Base-by-base conservation (phyloP, 2,888 invertebrate genomes). In the Chrysotoxum bicinctum region DNA sequence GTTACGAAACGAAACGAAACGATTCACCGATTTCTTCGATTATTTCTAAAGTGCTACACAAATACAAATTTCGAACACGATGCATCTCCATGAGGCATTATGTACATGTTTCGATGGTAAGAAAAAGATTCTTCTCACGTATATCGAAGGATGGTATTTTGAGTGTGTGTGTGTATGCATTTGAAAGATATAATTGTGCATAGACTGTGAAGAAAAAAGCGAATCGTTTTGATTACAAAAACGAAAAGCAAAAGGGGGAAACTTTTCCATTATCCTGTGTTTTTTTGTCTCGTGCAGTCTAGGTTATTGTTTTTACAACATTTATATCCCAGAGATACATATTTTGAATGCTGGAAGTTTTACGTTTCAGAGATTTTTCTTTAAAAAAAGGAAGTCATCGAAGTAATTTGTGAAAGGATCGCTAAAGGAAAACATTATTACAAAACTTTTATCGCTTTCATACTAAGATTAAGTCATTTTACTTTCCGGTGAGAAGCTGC, bases 391-490 rank as follows among this genome's bases (percentile, higher is more conserved):
- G 10, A 43, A 79, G 56, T 70, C 78, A 70, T 75, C 64, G 70
- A 74, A 84, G 74, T 75, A 79, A 84, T 75, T 84, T 84, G 58
- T 72, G 50, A 75, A 75, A 75, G 83, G 52, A 58, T 79, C 64
- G 56, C 69, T 58, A 35, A 79, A 75, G 73, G 58, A 79, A 74
- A 75, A 66, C 43, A 58, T 84, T 84, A 79, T 84, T 79, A 79
- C n/a, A 23, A 84, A 84, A 79, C 83, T 83, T 84, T 83, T 69
- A 56, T 69, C 69, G 64, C 83, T 58, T 43, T 78, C 54, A 56
- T 83, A 54, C 78, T 50, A 52, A 62, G 78, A 83, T 78, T 83
- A 79, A 79, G 74, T 79, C 64, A 79, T 84, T 75, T 74, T 77
- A 64, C 78, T 74, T 78, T 64, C 56, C 62, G 43, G 64, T 40